Evolutionary conservation across 2,888 invertebrate species (phyloP), one percentile per base, ranked within the genome.

Genomic region (Diaperis boleti): DNA sequence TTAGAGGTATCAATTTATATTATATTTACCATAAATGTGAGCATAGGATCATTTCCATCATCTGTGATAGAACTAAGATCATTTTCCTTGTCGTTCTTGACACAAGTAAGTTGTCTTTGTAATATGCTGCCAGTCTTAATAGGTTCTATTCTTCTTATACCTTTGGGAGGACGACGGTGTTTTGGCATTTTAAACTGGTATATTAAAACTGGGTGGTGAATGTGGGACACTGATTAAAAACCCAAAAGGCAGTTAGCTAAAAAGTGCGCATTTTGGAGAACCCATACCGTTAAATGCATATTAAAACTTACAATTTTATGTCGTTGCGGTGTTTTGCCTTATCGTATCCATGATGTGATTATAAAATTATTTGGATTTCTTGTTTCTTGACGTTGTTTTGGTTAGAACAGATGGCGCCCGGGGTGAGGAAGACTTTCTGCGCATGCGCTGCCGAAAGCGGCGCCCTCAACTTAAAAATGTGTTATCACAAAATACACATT

Each of bases 71-170:
- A 22, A 6, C 5, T 41, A 11, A 29, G 55, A 55, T 42, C 42
- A 22, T 55, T 55, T 55, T 55, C 55, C 13, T 55, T 55, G 14
- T 55, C 55, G 29, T 31, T 41, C 13, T 55, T 41, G 4, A 55
- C 42, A 18, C 26, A 52, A 10, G 18, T 52, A 1, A 52, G 22
- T 13, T 50, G 50, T 20, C 22, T 50, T 35, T 33, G 35, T n/a
- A 31, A 13, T 7, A 47, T 31, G 8, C 37, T 35, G 7, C 22
- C 26, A 5, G 31, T 13, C n/a, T 15, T 55, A n/a, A 20, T 18
- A 7, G 55, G 35, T 3, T 20, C 17, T n/a, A 15, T 8, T 14
- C 52, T 35, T 37, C 35, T 52, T 11, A 52, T 14, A 1, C 18
- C 14, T 7, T 15, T 52, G 5, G 50, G 18, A 17, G 41, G 13